phyloP scores from a whole-genome alignment of 37 sponge, comb jelly and placozoan species.

The Cladorhizidae sp. region DNA sequence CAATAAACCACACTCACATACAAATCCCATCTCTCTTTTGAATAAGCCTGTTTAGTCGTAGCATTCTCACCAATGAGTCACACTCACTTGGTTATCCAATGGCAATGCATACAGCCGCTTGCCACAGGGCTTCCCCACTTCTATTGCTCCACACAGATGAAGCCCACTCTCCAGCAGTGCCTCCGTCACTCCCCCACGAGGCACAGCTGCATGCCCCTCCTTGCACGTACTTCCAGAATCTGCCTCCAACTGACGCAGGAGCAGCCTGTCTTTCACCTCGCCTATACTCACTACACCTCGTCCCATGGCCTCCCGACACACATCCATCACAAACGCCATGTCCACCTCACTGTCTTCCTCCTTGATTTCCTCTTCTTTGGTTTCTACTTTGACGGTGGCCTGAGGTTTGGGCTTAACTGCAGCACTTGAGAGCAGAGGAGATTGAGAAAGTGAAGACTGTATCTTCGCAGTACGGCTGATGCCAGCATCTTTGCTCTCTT shows the following conservation, averaged over 20 bases:
- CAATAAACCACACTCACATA: no score
- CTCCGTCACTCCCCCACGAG: conserved; percentile 4
- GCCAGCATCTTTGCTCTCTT: not conserved
- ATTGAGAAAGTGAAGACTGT: no score
- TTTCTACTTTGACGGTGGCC: not conserved
- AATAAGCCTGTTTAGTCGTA: no score
- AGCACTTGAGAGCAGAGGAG: not conserved
- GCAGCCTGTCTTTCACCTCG: conserved; percentile 47
- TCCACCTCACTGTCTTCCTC: not conserved
- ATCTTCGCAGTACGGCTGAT: not conserved
- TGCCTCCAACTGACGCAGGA: conserved; percentile 13
- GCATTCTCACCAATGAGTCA: no score
- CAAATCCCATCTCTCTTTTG: no score
- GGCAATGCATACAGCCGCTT: conserved; percentile 30
- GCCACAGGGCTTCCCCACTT: conserved; percentile 18
- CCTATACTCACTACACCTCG: conserved; percentile 35
- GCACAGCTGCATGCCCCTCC: not conserved
- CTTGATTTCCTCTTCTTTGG: not conserved
- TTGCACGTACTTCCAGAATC: not conserved
- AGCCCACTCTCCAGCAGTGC: conserved; percentile 15
- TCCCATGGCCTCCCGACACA: conserved; percentile 36
- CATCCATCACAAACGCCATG: conserved; percentile 13
- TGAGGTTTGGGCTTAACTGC: not conserved
- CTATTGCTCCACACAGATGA: conserved; percentile 16
- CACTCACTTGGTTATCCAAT: conserved; percentile 5